Percentiles rank a stretch among this genome's conserved stretches.
Conservation (phyloP, 2,113 vertebrate genomes). For the Oxyruncus cristatus region DNA sequence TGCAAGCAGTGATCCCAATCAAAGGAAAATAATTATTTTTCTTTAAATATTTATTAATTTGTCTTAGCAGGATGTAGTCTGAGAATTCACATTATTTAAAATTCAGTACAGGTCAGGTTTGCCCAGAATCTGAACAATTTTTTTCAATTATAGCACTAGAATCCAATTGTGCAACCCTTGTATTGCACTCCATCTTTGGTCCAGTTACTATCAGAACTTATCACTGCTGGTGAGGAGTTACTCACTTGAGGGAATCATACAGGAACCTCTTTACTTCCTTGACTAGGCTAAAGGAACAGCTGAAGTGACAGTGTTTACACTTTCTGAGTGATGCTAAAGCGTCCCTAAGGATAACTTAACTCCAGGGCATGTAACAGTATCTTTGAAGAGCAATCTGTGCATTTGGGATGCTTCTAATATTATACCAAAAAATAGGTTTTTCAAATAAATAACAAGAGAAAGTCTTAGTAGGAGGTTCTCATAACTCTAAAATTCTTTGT, state of each 20-base stretch:
- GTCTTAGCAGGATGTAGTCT: background rate
- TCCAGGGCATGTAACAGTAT: background rate
- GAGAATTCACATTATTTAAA: background rate
- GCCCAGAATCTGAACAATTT: background rate
- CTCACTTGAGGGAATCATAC: accelerated
- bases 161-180: background rate
- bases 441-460: background rate
- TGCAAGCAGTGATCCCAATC: background rate
- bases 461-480: background rate
- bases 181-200: background rate
- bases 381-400: background rate
- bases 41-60: background rate
- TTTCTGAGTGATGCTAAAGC: background rate
- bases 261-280: background rate
- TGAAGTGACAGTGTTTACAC: background rate
- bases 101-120: background rate
- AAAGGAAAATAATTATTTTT: background rate
- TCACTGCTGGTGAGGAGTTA: background rate
- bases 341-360: background rate
- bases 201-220: background rate
- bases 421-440: background rate
- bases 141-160: background rate
- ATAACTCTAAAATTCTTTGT: background rate
- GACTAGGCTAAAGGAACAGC: background rate
- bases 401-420: background rate